Conservation (phyloP, 2,888 invertebrate species). For the Agrenia bidenticulata region DNA sequence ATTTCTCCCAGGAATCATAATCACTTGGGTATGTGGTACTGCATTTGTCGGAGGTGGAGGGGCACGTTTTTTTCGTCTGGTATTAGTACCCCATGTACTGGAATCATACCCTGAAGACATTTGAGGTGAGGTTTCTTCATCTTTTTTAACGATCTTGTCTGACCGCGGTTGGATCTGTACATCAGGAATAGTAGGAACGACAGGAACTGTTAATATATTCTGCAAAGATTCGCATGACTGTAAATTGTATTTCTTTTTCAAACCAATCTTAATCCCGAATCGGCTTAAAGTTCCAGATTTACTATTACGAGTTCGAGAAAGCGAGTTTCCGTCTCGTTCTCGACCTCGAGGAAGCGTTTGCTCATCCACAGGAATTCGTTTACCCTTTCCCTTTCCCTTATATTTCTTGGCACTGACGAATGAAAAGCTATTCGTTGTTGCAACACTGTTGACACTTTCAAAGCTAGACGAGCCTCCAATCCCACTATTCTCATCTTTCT, state of each 20-base stretch:
- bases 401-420: constrained; percentile 45
- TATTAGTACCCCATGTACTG: constrained; percentile 32
- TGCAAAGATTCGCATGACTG: constrained; percentile 52
- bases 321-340: not conserved
- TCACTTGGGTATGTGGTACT: too few relatives aligned
- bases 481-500: not conserved
- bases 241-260: constrained; percentile 52
- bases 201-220: constrained; percentile 23
- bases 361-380: constrained; percentile 46
- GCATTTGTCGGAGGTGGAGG: constrained; percentile 19
- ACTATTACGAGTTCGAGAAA: not conserved
- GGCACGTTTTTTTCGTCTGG: constrained; percentile 28
- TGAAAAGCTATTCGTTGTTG: constrained; percentile 48
- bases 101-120: constrained; percentile 15
- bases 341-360: not conserved
- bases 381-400: constrained; percentile 48
- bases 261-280: constrained; percentile 50
- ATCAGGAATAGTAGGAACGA: not conserved
- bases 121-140: not conserved
- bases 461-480: constrained; percentile 20
- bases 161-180: not conserved
- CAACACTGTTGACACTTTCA: constrained; percentile 50
- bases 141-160: not conserved
- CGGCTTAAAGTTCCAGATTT: constrained; percentile 34
- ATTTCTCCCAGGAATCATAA: too few relatives aligned